Conservation (phyloP, 2,888 invertebrate genomes). For the Sarcophaga variegata region DNA sequence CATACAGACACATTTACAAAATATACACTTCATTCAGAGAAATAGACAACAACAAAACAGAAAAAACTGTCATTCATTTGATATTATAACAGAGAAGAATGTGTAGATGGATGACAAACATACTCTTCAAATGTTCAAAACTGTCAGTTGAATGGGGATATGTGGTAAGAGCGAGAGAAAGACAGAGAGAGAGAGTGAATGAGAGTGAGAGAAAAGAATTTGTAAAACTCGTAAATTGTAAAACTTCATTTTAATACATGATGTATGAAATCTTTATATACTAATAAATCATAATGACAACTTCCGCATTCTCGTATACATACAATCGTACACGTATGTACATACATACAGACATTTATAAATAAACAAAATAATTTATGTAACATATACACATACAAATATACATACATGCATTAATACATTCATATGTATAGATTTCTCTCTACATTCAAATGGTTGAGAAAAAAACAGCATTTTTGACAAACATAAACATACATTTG, state of each 20-base stretch:
- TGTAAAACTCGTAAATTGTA: constrained; percentile 46
- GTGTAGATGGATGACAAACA: not conserved
- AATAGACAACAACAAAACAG: not conserved
- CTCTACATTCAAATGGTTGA: not conserved
- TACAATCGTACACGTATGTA: not conserved
- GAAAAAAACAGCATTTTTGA: constrained; percentile 24
- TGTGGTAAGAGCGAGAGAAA: not conserved
- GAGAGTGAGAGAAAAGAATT: not conserved
- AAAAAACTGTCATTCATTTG: not conserved
- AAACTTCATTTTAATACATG: constrained; percentile 58
- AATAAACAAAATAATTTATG: constrained; percentile 51
- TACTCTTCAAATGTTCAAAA: not conserved
- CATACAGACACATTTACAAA: not conserved
- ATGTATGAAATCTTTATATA: constrained; percentile 62
- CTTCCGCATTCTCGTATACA: constrained; percentile 57
- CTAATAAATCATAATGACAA: constrained; percentile 68
- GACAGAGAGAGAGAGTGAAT: not conserved
- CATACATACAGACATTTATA: not conserved
- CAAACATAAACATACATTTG: constrained; percentile 37
- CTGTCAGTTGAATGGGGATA: not conserved
- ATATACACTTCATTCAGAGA: not conserved
- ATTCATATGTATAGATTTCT: constrained; percentile 13
- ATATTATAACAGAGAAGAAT: not conserved
- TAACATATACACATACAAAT: not conserved
- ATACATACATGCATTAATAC: not conserved